Conservation (phyloP, 1,140 invertebrate genomes). For the Papilio polytes region DNA sequence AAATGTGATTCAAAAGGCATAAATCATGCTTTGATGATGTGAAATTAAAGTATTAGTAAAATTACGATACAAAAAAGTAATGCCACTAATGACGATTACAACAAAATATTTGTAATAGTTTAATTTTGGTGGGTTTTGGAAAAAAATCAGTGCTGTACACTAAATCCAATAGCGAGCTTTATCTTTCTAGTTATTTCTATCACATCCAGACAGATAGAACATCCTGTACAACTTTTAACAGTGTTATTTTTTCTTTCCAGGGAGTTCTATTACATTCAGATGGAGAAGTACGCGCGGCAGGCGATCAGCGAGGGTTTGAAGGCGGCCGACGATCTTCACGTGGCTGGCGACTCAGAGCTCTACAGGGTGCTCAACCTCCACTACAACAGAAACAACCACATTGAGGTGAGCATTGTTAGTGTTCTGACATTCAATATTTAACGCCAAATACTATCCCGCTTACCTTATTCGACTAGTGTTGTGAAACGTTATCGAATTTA, state of each 20-base stretch:
- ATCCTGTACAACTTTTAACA: conserved; percentile 4
- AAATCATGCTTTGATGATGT: too few relatives aligned
- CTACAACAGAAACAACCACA: conserved; percentile 99
- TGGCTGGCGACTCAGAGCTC: conserved; percentile 97
- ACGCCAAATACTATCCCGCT: neutral
- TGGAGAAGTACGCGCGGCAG: conserved; percentile 99
- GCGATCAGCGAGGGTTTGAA: conserved; percentile 98
- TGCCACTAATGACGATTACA: too few relatives aligned
- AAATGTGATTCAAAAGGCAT: too few relatives aligned
- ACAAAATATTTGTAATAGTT: too few relatives aligned
- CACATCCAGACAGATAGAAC: too few relatives aligned
- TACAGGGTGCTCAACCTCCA: conserved; percentile 99
- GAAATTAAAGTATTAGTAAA: too few relatives aligned
- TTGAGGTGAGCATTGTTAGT: conserved; percentile 91
- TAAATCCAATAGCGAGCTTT: too few relatives aligned
- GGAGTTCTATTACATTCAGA: conserved; percentile 99
- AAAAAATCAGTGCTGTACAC: too few relatives aligned
- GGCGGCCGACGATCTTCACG: conserved; percentile 95
- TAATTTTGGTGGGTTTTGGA: too few relatives aligned
- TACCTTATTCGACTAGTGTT: neutral
- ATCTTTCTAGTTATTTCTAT: too few relatives aligned
- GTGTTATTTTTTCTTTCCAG: conserved; percentile 86
- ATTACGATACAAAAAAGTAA: too few relatives aligned
- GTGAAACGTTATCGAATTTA: too few relatives aligned
- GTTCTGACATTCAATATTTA: neutral